A percentile compares a stretch with the other conserved stretches of the same genome.
Conservation (phyloP, 1,140 invertebrate species). For the Colletes gigas region DNA sequence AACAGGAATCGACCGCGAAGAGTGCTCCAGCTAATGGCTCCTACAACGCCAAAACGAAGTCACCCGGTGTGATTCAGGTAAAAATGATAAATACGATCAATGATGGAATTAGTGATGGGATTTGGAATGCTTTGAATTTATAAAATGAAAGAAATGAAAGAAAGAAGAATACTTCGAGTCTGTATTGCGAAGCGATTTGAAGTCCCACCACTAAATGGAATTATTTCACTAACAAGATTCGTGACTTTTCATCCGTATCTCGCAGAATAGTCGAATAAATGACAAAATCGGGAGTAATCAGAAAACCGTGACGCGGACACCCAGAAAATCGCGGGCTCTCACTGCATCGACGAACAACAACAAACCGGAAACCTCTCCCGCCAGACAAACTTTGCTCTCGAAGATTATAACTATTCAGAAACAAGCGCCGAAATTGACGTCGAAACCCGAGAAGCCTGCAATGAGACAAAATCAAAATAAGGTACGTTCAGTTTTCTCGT, state of each 20-base stretch:
- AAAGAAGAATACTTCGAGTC: too few species aligned
- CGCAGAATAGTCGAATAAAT: slow-evolving; percentile 11
- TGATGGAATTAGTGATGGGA: background rate
- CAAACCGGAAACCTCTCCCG: slow-evolving; percentile 33
- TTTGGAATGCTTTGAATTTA: too few species aligned
- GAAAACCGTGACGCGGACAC: slow-evolving; percentile 28
- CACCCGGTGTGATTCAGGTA: slow-evolving; percentile 41
- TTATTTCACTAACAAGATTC: background rate
- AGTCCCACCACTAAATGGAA: too few species aligned
- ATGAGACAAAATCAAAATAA: slow-evolving; percentile 63
- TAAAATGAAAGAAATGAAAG: too few species aligned
- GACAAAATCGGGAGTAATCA: slow-evolving; percentile 17
- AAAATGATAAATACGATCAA: background rate
- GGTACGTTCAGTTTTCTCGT: slow-evolving; percentile 39
- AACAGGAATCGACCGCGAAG: slow-evolving; percentile 45
- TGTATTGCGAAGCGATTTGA: too few species aligned
- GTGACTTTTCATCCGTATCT: background rate
- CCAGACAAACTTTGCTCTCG: slow-evolving; percentile 54
- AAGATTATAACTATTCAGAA: slow-evolving; percentile 68
- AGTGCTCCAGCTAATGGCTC: slow-evolving; percentile 40
- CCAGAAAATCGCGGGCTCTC: slow-evolving; percentile 38
- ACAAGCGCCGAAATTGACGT: slow-evolving; percentile 44
- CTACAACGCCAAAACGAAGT: slow-evolving; percentile 39
- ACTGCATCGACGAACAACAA: background rate
- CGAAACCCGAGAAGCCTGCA: slow-evolving; percentile 52